Conservation (phyloP, 2,113 vertebrate species). For the Cheilinus undulatus region DNA sequence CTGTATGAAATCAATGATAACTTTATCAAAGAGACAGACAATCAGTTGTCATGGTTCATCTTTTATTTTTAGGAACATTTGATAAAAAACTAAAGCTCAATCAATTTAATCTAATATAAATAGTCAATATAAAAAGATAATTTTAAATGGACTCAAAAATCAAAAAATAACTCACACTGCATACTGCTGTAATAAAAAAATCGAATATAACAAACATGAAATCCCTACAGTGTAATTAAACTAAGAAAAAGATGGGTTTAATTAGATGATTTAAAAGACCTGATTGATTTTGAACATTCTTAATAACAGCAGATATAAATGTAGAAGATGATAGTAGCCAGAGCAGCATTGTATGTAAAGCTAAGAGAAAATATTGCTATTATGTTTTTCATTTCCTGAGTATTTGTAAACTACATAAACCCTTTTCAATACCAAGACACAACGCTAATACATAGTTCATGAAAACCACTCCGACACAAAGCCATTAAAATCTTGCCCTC, state of each 20-base stretch:
- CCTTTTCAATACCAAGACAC: slow-evolving; percentile 3
- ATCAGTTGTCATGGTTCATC: background rate
- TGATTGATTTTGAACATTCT: background rate
- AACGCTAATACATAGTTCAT: slow-evolving; percentile 30
- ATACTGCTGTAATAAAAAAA: slow-evolving; percentile 36
- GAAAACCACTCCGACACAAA: slow-evolving; percentile 27
- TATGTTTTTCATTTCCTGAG: too few relatives aligned
- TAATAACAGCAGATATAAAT: background rate
- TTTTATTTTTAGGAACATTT: slow-evolving; percentile 60
- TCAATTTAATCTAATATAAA: slow-evolving; percentile 37
- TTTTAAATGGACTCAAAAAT: slow-evolving; percentile 40
- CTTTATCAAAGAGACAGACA: background rate
- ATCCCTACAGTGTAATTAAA: slow-evolving; percentile 14
- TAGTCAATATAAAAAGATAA: slow-evolving; percentile 9
- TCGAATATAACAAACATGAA: background rate
- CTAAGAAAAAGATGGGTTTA: slow-evolving; percentile 13
- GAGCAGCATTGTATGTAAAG: slow-evolving; percentile 29
- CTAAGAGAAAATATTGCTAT: background rate
- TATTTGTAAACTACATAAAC: slow-evolving; percentile 23
- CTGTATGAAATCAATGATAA: background rate
- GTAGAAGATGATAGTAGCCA: background rate
- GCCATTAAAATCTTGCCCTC: background rate
- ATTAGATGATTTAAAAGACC: background rate
- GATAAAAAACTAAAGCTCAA: slow-evolving; percentile 53
- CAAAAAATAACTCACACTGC: slow-evolving; percentile 21